Evolutionary conservation across 2,888 invertebrate genomes (phyloP).

Genomic region (Geotrupes spiniger): DNA sequence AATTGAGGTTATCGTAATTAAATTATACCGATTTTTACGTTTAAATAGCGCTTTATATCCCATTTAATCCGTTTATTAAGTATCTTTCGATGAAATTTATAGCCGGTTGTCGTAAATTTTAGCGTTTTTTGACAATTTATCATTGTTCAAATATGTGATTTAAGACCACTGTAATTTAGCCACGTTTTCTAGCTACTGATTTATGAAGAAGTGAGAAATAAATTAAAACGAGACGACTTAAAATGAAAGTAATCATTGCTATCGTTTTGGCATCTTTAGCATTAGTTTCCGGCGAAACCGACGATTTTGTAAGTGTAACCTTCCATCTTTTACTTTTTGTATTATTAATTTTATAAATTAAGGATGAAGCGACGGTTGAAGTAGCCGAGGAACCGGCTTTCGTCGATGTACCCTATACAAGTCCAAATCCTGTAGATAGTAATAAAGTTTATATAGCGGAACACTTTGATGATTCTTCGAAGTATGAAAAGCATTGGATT

Average conservation of each 20-base stretch:
- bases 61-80: not conserved
- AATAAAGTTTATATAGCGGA: conserved; percentile 74
- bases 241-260: not conserved
- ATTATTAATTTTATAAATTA: not conserved
- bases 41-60: not conserved
- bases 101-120: no score
- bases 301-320: conserved; percentile 33
- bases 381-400: conserved; percentile 40
- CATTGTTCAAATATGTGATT: conserved; percentile 10
- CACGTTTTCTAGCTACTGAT: conserved; percentile 10
- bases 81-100: no score
- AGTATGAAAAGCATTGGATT: conserved; percentile 78
- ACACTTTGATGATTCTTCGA: conserved; percentile 76
- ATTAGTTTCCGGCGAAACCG: conserved; percentile 24
- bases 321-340: not conserved
- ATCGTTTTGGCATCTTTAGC: conserved; percentile 16
- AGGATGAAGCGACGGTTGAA: conserved; percentile 43
- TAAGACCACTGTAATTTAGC: conserved; percentile 3
- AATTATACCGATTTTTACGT: not conserved
- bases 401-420: conserved; percentile 61
- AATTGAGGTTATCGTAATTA: conserved; percentile 7
- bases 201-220: conserved; percentile 15
- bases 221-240: not conserved
- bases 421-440: conserved; percentile 63
- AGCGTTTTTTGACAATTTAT: conserved; percentile 3